A percentile compares a stretch with the other conserved stretches of the same genome.
Conservation (phyloP, 2,888 invertebrate genomes). For the Digitonthophagus gazella region DNA sequence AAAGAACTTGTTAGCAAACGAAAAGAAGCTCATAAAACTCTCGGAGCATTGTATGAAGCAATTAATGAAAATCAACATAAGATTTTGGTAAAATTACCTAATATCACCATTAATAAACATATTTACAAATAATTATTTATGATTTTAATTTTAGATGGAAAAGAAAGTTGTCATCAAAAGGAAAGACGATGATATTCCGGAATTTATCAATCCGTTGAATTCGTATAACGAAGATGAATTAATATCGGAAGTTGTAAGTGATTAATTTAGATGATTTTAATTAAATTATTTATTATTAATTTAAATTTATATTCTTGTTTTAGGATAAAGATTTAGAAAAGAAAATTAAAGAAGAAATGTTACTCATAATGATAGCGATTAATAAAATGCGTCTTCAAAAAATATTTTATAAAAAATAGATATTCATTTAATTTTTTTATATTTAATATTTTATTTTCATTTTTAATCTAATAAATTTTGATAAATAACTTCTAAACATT, state of each 20-base stretch:
- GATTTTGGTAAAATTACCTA: background rate
- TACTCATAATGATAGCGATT: background rate
- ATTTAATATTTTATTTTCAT: background rate
- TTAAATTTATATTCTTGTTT: background rate
- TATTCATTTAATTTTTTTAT: background rate
- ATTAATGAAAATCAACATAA: background rate
- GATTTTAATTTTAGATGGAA: background rate
- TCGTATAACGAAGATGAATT: background rate
- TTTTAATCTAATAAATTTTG: slow-evolving; percentile 31
- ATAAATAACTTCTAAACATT: slow-evolving; percentile 47
- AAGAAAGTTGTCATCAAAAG: background rate
- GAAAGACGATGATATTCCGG: background rate
- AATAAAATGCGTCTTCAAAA: too few species aligned
- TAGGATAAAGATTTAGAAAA: background rate
- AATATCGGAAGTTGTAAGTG: background rate
- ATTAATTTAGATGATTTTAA: background rate
- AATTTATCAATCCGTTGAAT: background rate
- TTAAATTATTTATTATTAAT: background rate
- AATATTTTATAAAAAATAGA: slow-evolving; percentile 4
- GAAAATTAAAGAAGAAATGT: background rate
- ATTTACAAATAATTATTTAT: background rate
- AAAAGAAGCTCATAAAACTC: too few species aligned
- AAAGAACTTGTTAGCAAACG: too few species aligned
- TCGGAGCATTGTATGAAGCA: too few species aligned
- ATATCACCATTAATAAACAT: background rate